Percentiles rank a stretch among this genome's conserved stretches.
Evolutionary conservation across 2,113 vertebrate species (phyloP).

Genomic region (Thalassoma bifasciatum): DNA sequence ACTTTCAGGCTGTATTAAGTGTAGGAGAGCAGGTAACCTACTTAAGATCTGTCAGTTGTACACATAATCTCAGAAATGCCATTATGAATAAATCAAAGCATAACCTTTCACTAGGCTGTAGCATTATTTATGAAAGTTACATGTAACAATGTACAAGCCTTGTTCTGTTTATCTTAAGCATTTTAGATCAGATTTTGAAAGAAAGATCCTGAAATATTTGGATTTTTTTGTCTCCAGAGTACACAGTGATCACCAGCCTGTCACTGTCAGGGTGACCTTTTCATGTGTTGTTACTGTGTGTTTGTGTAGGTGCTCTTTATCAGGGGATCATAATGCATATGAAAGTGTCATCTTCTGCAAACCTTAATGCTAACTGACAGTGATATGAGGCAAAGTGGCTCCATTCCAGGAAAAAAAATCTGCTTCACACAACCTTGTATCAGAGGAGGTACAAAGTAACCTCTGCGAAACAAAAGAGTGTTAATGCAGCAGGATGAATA

Average conservation of each 20-base stretch:
- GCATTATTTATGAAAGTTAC: conserved; percentile 52
- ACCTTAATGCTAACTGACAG: conserved; percentile 71
- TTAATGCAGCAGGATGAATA: conserved; percentile 48
- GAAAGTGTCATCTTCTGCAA: conserved; percentile 58
- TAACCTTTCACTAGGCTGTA: conserved; percentile 14
- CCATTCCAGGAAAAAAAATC: conserved; percentile 42
- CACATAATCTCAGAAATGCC: conserved; percentile 52
- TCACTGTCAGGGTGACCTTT: conserved; percentile 74
- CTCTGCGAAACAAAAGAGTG: conserved; percentile 41
- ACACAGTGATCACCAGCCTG: conserved; percentile 48
- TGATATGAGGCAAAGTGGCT: conserved; percentile 57
- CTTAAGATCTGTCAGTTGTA: conserved; percentile 71
- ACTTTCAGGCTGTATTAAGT: conserved; percentile 64
- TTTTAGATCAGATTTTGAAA: background rate
- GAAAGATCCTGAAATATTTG: conserved; percentile 3
- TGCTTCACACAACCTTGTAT: conserved; percentile 36
- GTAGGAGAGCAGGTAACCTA: conserved; percentile 66
- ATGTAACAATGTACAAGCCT: conserved; percentile 7
- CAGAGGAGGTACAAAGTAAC: conserved; percentile 53
- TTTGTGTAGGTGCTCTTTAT: conserved; percentile 56
- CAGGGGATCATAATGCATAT: conserved; percentile 63
- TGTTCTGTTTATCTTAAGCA: background rate
- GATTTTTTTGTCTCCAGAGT: conserved; percentile 42
- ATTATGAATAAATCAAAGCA: conserved; percentile 60
- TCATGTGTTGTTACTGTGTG: conserved; percentile 49